These are phyloP conservation scores for Nephrotoma flavescens DNA, from an alignment of 2,888 invertebrate genomes.

Conservation along the genomic window DNA sequence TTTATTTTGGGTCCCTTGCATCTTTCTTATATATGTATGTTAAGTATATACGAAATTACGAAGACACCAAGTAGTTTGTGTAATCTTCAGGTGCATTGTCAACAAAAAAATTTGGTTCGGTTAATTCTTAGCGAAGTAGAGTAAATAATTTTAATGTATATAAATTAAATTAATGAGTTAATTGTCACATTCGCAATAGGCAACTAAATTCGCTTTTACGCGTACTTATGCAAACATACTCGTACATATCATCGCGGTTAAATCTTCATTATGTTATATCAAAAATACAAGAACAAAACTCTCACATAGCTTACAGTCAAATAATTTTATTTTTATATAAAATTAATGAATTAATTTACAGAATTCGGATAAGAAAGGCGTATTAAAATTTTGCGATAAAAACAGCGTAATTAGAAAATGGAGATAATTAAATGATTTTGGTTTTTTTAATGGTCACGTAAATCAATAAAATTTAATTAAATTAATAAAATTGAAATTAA, in stretches of 20 bases:
- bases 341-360: not conserved
- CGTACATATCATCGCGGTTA: not conserved
- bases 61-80: not conserved
- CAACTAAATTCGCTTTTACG: not conserved
- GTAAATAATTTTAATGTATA: not conserved
- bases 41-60: not conserved
- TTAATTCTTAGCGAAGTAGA: not conserved
- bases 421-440: not conserved
- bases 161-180: not conserved
- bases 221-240: not conserved
- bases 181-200: not conserved
- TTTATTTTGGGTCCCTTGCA: not conserved
- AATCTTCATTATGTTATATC: not conserved
- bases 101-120: not conserved
- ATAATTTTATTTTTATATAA: not conserved
- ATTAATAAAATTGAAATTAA: not conserved
- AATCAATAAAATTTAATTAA: not conserved
- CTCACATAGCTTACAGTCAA: not conserved
- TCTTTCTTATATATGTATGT: not conserved
- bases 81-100: not conserved
- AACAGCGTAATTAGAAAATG: not conserved
- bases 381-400: not conserved
- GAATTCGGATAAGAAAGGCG: not conserved
- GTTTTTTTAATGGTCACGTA: not conserved
- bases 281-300: not conserved